Evolutionary conservation across 2,113 vertebrate species (phyloP).

Genomic region (Diadophis punctatus): DNA sequence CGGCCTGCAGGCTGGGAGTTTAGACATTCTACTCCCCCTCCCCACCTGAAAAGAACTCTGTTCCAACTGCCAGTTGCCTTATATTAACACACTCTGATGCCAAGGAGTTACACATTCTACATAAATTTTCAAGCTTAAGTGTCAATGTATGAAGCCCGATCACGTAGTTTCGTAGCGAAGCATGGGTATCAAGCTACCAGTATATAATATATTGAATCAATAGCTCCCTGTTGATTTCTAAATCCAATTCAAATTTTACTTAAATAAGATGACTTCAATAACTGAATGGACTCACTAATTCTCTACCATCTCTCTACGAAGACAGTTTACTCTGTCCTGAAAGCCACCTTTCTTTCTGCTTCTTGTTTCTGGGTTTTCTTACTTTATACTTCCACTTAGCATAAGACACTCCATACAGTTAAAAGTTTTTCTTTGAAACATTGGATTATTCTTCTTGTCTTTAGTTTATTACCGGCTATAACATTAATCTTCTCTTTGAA

Average conservation of each 20-base stretch:
- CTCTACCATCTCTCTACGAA: background rate
- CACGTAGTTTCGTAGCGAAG: too few relatives aligned
- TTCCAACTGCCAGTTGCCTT: too few relatives aligned
- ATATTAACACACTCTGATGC: too few relatives aligned
- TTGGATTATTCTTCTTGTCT: background rate
- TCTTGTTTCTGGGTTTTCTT: background rate
- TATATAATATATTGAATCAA: background rate
- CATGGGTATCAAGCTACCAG: too few relatives aligned
- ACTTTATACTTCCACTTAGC: background rate
- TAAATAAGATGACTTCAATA: background rate
- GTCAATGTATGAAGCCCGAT: too few relatives aligned
- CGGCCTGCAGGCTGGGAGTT: too few relatives aligned
- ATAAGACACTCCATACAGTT: background rate
- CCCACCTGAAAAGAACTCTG: too few relatives aligned
- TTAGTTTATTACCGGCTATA: slow-evolving; percentile 6
- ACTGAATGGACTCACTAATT: background rate
- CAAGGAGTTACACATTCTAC: too few relatives aligned
- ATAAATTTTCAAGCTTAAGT: too few relatives aligned
- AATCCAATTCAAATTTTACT: background rate
- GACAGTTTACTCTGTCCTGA: background rate
- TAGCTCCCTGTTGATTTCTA: background rate
- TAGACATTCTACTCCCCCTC: too few relatives aligned
- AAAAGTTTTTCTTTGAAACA: background rate
- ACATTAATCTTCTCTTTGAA: background rate
- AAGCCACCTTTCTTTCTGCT: background rate